Conservation (phyloP, 2,888 invertebrate species). For the Nyleta sp. region DNA sequence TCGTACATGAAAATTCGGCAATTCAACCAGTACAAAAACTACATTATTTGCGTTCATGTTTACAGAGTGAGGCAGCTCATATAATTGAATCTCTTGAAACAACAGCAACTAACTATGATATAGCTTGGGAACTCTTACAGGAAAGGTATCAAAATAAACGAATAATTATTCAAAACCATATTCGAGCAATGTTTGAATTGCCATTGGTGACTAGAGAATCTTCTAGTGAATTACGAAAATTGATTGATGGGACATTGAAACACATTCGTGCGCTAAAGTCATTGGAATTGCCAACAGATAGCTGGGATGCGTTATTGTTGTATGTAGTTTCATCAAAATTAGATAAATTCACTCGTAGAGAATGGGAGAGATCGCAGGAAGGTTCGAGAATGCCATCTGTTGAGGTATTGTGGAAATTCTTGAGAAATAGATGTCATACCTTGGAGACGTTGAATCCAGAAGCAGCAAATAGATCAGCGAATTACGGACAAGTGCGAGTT, state of each 20-base stretch:
- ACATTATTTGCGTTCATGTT: conserved; percentile 12
- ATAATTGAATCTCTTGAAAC: conserved; percentile 26
- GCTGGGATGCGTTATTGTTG: conserved; percentile 1
- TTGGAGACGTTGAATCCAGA: conserved; percentile 1
- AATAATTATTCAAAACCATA: conserved; percentile 13
- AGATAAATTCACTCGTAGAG: neutral
- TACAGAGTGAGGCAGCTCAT: conserved; percentile 4
- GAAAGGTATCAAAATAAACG: conserved; percentile 5
- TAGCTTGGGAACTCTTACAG: conserved; percentile 10
- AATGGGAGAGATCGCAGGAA: conserved; percentile 19
- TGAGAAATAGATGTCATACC: conserved; percentile 21
- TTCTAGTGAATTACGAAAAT: no score
- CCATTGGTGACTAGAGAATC: no score
- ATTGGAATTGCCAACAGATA: neutral
- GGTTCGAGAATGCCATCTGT: conserved; percentile 3
- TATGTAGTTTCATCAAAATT: neutral
- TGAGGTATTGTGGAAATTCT: conserved; percentile 15
- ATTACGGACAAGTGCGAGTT: neutral
- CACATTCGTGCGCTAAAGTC: neutral
- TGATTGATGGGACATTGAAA: neutral
- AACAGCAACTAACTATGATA: conserved; percentile 9
- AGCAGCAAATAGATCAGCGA: neutral
- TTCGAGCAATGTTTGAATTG: no score
- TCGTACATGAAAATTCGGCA: conserved; percentile 9
- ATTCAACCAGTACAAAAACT: conserved; percentile 16